Conservation (phyloP, 37 sponge, comb jelly and placozoan genomes). For the Agelas oroides region DNA sequence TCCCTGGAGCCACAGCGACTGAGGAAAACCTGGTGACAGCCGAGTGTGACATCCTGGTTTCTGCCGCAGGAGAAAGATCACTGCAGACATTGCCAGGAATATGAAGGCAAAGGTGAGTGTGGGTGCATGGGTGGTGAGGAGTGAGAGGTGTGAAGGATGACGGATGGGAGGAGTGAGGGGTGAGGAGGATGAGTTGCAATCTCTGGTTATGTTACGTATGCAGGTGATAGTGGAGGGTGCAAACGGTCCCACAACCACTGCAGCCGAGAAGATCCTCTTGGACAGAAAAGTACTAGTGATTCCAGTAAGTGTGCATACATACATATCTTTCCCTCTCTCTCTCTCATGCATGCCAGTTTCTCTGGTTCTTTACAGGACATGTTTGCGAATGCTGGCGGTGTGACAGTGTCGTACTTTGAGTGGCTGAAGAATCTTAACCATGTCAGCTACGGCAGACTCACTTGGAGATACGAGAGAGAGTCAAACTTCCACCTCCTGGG, state of each 20-base stretch:
- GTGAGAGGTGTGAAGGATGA: too few relatives aligned
- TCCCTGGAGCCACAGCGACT: conserved; percentile 87
- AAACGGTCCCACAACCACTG: too few relatives aligned
- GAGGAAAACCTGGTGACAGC: conserved; percentile 80
- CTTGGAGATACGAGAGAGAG: conserved; percentile 95
- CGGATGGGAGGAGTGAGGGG: too few relatives aligned
- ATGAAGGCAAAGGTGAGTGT: conserved; percentile 94
- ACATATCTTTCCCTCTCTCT: too few relatives aligned
- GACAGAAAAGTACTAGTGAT: too few relatives aligned
- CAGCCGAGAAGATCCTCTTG: too few relatives aligned
- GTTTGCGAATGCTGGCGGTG: conserved; percentile 98
- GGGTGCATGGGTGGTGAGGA: too few relatives aligned
- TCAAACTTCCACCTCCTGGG: conserved; percentile 90
- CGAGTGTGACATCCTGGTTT: conserved; percentile 97
- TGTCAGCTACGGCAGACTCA: conserved; percentile 96
- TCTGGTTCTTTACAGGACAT: conserved; percentile 57
- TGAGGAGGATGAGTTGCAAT: too few relatives aligned
- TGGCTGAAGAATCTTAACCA: conserved; percentile 99
- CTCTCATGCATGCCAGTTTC: neutral
- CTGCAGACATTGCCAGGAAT: conserved; percentile 76
- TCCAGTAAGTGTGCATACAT: too few relatives aligned
- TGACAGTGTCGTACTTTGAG: conserved; percentile 99
- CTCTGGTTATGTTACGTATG: too few relatives aligned
- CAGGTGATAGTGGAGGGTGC: too few relatives aligned
- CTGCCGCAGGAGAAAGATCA: conserved; percentile 95